Conservation (phyloP, 2,888 invertebrate genomes). For the Caenorhabditis macrosperma region DNA sequence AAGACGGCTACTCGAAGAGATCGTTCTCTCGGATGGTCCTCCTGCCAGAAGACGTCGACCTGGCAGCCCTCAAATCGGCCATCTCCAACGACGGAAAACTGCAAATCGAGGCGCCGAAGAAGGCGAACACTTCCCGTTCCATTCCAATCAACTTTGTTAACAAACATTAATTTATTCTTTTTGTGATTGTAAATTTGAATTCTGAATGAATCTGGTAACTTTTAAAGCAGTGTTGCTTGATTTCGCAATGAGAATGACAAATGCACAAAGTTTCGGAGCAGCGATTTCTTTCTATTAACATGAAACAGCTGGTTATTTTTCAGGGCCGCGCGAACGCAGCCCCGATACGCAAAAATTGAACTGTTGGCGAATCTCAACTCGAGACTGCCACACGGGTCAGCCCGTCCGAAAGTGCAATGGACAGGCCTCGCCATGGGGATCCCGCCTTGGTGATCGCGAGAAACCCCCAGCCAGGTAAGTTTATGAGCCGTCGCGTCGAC, state of each 20-base stretch:
- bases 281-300: too few relatives aligned
- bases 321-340: slow-evolving; percentile 80
- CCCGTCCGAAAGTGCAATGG: slow-evolving; percentile 85
- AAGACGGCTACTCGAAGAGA: slow-evolving; percentile 35
- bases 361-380: slow-evolving; percentile 83
- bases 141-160: slow-evolving; percentile 37
- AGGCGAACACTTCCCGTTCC: slow-evolving; percentile 3
- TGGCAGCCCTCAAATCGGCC: slow-evolving; percentile 20
- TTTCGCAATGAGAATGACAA: too few relatives aligned
- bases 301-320: too few relatives aligned
- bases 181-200: too few relatives aligned
- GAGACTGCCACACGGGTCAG: slow-evolving; percentile 87
- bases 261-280: too few relatives aligned
- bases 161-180: slow-evolving; percentile 1
- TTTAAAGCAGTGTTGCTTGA: too few relatives aligned
- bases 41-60: slow-evolving; percentile 33
- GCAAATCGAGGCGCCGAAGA: slow-evolving; percentile 34
- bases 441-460: slow-evolving; percentile 86
- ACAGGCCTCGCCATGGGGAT: slow-evolving; percentile 86
- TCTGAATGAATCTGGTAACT: too few relatives aligned
- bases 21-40: slow-evolving; percentile 31
- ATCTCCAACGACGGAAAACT: slow-evolving; percentile 41
- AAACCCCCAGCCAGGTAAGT: slow-evolving; percentile 87
- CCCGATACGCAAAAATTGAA: slow-evolving; percentile 75
- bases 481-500: slow-evolving; percentile 44